Base-by-base conservation (phyloP, 2,797 vertebrate species). In the Acomys russatus region DNA sequence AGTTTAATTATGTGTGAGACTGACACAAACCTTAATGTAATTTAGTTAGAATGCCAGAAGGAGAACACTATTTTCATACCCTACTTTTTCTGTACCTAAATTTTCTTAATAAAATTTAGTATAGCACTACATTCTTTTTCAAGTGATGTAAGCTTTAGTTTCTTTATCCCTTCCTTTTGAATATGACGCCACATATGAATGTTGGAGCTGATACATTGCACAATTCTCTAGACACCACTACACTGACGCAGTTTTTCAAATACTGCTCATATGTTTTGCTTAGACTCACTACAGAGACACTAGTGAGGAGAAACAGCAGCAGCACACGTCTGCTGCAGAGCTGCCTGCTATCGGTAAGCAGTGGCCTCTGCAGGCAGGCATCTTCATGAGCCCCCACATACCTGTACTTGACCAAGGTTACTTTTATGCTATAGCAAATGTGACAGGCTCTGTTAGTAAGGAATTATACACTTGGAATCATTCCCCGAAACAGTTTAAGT, bases 61-160 rank as follows among this genome's bases (percentile, higher is more conserved):
- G 98, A 99, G 98, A 99, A 99, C 99, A 99, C 99, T 99, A 99
- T 99, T 99, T 99, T 99, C 99, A 99, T 99, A 99, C 98, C 98
- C 98, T 99, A 98, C 99, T 99, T 99, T 99, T 99, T 99, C 99
- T 99, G 98, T 99, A 99, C 98, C 98, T 99, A 99, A 98, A 99
- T 99, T 99, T 99, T 99, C 99, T 98, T 99, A 99, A 99, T 99
- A 98, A 99, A 99, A 99, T 97, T 97, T 99, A 99, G 98, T 99
- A 99, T 99, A 99, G 99, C 98, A 98, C 98, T 99, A 98, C 98
- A 98, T 98, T 98, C 98, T 98, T 98, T 98, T 99, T 98, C 99
- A 98, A 98, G 97, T 98, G 98, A 99, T 98, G 98, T 98, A 98
- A 97, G 98, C 98, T 98, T 98, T 99, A 98, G 98, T 99, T 99